Base-by-base conservation (phyloP, 2,113 vertebrate genomes). In the Trematomus loennbergii region DNA sequence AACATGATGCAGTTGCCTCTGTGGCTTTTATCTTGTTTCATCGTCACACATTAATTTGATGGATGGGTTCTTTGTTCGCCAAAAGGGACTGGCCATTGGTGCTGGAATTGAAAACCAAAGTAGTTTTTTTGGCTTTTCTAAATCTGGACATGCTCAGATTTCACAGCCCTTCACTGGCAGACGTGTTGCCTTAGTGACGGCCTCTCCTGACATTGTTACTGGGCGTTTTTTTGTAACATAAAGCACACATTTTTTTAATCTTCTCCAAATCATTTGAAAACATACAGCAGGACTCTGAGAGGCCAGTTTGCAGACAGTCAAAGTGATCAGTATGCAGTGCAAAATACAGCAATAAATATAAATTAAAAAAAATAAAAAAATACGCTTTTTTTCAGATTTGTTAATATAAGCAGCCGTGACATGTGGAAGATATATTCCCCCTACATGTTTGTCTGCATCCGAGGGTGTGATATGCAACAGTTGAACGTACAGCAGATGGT, bases 401-500 rank as follows among this genome's bases (percentile, higher is more conserved):
- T 54, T 10, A 18, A 33, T 74, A 74, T 57, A 3, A 57, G 50
- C 36, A 75, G 50, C 45, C 9, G 16, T 62, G 77, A 72, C 45
- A 80, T 36, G 49, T 61, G 52, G 48, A 65, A 46, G 45, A 54
- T 66, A 12, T 18, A 53, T 73, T 48, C 67, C 16, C 55, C 45
- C 36, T 22, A 20, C 16, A 49, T 70, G 82, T 88, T 83, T 82
- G 61, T 75, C 49, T 80, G 80, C 74, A 84, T 82, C 45, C 61
- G 64, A 29, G 66, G 5, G 68, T 36, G 78, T 78, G 70, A 78
- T 63, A 83, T 75, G 82, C 74, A 89, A 85, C 83, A 90, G 81
- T 75, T 83, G 74, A 90, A 88, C 72, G 75, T 86, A 54, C 58
- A 83, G 75, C 92, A 92, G 90, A 92, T 93, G 91, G 89, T 60